phyloP scores from a whole-genome alignment of 2,113 vertebrate genomes.

The Eublepharis macularius region DNA sequence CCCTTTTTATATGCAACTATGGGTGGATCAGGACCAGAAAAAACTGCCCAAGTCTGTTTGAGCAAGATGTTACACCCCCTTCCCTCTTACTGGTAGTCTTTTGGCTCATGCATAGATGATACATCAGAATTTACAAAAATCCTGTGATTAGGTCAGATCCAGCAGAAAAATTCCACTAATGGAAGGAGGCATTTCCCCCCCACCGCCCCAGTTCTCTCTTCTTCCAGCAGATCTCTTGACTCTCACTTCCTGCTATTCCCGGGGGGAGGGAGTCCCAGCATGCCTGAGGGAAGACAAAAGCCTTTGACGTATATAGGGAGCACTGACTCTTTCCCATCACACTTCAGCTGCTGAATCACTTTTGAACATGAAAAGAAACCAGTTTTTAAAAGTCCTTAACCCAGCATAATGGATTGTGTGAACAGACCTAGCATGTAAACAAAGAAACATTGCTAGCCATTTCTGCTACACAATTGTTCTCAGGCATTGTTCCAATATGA shows the following conservation, averaged over 20 bases:
- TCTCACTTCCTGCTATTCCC: no score
- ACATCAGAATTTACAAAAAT: neutral
- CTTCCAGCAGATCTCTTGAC: no score
- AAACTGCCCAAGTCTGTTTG: neutral
- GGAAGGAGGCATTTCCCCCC: no score
- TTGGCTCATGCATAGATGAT: neutral
- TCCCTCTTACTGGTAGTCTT: neutral
- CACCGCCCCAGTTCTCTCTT: no score
- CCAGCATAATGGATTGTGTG: neutral
- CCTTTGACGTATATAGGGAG: neutral
- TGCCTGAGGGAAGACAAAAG: neutral
- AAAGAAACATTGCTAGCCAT: neutral
- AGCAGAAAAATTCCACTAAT: no score
- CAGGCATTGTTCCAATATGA: neutral
- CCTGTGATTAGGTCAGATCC: no score
- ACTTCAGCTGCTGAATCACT: neutral
- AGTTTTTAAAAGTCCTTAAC: neutral
- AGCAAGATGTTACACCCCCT: neutral
- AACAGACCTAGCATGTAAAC: neutral
- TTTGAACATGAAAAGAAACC: neutral
- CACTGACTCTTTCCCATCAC: neutral
- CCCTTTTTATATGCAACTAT: neutral
- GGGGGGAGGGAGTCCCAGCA: no score
- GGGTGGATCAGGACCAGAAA: no score
- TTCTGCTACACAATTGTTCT: neutral